Evolutionary conservation across 2,797 vertebrate species (phyloP), one percentile per base, ranked within the genome.

Genomic region (Labroides dimidiatus): DNA sequence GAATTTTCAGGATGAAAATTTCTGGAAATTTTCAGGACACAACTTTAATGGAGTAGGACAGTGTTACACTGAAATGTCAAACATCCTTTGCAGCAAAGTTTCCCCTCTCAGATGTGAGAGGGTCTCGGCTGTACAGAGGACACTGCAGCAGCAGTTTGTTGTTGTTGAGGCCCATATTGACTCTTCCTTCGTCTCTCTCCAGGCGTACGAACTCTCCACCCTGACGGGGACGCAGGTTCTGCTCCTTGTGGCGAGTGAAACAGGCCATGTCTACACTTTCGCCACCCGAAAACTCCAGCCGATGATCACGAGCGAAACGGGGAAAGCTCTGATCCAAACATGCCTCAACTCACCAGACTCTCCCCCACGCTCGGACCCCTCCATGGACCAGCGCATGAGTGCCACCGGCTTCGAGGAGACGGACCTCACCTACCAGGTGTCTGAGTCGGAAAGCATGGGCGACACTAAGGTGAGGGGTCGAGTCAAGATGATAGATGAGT

Each of bases 331-430:
- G 90, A 99, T 99, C 92, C 98, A 99, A 78, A 99, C 98, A 11
- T 99, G 98, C 93, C 96, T 99, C 85, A 99, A 99, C 92, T 99
- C 98, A 10, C 98, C 97, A 0, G 98, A 99, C 92, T 99, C 98
- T 0, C 98, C 98, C 0, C 98, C 98, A 0, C 96, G 97, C 66
- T 96, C 95, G 0, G 98, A 99, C 91, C 97, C 97, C 2, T 97
- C 96, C 85, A 97, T 95, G 17, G 97, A 99, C 94, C 98, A 99
- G 94, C 95, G 98, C 77, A 99, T 99, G 98, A 99, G 98, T 2
- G 98, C 98, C 84, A 99, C 97, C 0, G 98, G 98, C 80, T 99
- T 99, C 4, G 97, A 99, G 92, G 98, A 99, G 91, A 98, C 98
- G 0, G 98, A 99, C 89, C 97, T 99, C 91, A 98, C 96, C 69